Conservation (phyloP, 2,888 invertebrate species). For the Dasypolia templi region DNA sequence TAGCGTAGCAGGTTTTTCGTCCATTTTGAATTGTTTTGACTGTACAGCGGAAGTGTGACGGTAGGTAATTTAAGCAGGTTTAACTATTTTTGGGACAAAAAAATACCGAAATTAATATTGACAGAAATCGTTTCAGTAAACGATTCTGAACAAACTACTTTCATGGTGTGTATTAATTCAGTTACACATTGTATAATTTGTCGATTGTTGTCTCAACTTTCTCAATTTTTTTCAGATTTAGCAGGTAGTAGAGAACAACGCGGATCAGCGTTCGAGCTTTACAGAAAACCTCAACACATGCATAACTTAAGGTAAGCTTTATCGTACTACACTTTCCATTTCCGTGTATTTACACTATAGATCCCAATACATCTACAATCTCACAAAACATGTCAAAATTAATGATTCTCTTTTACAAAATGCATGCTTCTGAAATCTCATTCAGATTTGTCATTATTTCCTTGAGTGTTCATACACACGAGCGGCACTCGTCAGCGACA, state of each 20-base stretch:
- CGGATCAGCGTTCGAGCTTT: slow-evolving; percentile 98
- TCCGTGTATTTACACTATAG: slow-evolving; percentile 41
- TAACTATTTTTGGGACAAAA: too few species aligned
- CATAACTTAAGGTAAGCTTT: slow-evolving; percentile 94
- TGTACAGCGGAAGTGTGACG: too few species aligned
- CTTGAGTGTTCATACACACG: neutral
- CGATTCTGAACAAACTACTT: too few species aligned
- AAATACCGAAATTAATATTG: too few species aligned
- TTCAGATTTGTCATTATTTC: slow-evolving; percentile 49
- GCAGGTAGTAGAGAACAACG: slow-evolving; percentile 97
- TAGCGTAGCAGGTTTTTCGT: too few species aligned
- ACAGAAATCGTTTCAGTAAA: too few species aligned
- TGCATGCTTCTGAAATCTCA: slow-evolving; percentile 79
- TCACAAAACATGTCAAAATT: slow-evolving; percentile 52
- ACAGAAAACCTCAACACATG: slow-evolving; percentile 96
- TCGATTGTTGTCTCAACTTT: too few species aligned
- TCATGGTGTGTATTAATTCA: too few species aligned
- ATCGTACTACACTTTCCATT: slow-evolving; percentile 18
- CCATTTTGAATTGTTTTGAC: too few species aligned
- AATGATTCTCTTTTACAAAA: slow-evolving; percentile 46
- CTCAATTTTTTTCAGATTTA: slow-evolving; percentile 85
- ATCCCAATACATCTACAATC: slow-evolving; percentile 46
- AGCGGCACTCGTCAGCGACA: neutral
- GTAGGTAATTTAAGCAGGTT: too few species aligned
- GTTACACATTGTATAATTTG: too few species aligned